A percentile compares a stretch with the other conserved stretches of the same genome.
These are phyloP conservation scores for Hypomecis atomaria DNA, from an alignment of 2,888 invertebrate genomes.

Conservation along the genomic window DNA sequence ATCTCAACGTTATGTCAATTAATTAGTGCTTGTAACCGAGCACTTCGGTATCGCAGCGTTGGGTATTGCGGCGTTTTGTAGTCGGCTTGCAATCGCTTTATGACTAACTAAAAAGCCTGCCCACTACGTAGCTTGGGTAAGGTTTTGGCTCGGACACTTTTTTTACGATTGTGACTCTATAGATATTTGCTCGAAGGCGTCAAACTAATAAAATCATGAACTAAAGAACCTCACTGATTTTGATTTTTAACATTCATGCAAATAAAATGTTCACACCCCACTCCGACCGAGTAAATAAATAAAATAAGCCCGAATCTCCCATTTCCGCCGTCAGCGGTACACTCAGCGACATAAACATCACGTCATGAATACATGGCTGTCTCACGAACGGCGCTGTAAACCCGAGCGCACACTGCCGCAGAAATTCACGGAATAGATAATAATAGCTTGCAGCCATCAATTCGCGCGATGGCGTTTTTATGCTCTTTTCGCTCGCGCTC, in stretches of 20 bases:
- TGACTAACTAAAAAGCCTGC: too few species aligned
- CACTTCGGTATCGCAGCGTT: too few species aligned
- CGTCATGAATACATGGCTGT: slow-evolving; percentile 18
- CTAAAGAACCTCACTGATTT: too few species aligned
- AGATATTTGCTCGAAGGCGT: too few species aligned
- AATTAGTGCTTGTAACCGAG: too few species aligned
- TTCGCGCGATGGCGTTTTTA: slow-evolving; percentile 38
- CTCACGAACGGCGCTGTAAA: slow-evolving; percentile 21
- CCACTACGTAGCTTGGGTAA: too few species aligned
- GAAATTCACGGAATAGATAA: slow-evolving; percentile 4
- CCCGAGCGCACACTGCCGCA: slow-evolving; percentile 13
- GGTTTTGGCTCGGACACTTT: too few species aligned
- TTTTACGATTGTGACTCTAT: too few species aligned
- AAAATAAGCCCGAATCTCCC: not conserved
- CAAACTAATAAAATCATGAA: too few species aligned
- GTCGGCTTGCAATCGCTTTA: too few species aligned
- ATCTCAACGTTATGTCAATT: too few species aligned
- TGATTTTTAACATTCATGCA: not conserved
- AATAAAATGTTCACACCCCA: not conserved
- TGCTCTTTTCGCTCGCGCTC: slow-evolving; percentile 19
- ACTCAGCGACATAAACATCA: slow-evolving; percentile 20
- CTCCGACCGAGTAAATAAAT: not conserved
- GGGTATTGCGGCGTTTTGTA: too few species aligned
- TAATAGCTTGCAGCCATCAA: slow-evolving; percentile 24
- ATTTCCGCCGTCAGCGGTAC: slow-evolving; percentile 5